phyloP scores from a whole-genome alignment of 2,113 vertebrate genomes.

The Panurus biarmicus region DNA sequence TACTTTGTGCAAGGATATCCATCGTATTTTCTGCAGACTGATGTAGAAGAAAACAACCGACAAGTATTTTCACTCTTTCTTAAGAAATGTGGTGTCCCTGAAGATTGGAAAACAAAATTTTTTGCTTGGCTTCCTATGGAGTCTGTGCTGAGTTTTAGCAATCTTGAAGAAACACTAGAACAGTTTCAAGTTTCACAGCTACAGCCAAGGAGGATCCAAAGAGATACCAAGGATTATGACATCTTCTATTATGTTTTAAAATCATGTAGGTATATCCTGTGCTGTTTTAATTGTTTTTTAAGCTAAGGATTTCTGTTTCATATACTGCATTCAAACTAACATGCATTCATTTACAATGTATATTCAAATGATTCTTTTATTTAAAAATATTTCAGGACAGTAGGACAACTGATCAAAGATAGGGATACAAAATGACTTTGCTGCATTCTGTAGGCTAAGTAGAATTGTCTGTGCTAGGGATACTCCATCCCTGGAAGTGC shows the following conservation, averaged over 20 bases:
- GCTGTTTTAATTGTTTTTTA: not conserved
- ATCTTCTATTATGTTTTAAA: conserved; percentile 1
- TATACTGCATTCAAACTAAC: not conserved
- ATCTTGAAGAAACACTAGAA: conserved; percentile 43
- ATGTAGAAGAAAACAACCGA: conserved; percentile 34
- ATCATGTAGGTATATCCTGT: conserved; percentile 57
- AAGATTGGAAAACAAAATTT: conserved; percentile 15
- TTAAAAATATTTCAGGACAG: not conserved
- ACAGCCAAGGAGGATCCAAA: not conserved
- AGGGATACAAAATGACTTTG: not conserved
- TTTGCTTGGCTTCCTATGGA: conserved; percentile 56
- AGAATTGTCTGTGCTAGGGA: not conserved
- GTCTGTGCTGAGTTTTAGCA: conserved; percentile 54
- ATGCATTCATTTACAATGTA: not conserved
- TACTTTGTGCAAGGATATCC: conserved; percentile 69
- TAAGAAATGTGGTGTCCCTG: conserved; percentile 19
- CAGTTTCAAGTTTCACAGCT: conserved; percentile 11
- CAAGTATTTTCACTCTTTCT: conserved; percentile 73
- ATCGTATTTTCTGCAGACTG: conserved; percentile 69
- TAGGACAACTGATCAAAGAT: not conserved
- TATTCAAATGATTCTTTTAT: not conserved
- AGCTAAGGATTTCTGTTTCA: not conserved
- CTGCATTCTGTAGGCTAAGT: not conserved
- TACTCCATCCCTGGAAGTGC: not conserved
- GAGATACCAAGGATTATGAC: not conserved